Base-by-base conservation (phyloP, 2,797 vertebrate genomes). In the Bryconaethiops microstoma region DNA sequence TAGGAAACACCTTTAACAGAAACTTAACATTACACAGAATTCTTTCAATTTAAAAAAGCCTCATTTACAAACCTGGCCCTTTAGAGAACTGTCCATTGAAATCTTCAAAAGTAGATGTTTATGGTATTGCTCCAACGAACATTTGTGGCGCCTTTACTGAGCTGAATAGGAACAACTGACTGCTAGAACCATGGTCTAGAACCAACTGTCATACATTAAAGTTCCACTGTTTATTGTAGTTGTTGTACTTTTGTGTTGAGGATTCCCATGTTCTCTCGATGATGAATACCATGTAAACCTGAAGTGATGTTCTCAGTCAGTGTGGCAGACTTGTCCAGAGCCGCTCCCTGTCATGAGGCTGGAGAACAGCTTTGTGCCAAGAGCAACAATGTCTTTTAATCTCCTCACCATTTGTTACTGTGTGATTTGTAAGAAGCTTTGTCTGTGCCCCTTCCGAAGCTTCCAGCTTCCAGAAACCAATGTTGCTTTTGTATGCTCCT, bases 281-380 rank as follows among this genome's bases (percentile, higher is more conserved):
- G 69, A 45, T 2, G 45, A 71, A 52, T 70, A 50, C 69, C 50
- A 55, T 52, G 69, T 54, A n/a, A 71, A 72, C 50, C 69, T 54
- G 8, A 35, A 54, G 7, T 72, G 21, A 12, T 55, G 19, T 57
- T 25, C 50, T 55, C 42, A 45, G 40, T n/a, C 54, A 25, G 13
- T 25, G 21, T 21, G 19, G 63, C 63, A 65, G 16, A 65, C 7
- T 40, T 39, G 52, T 73, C 70, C 19, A 17, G 57, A 35, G 29
- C 25, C 23, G 23, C 0, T 13, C 42, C 9, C 35, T 1, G 29
- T 55, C 7, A 23, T 25, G 13, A 19, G 19, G 52, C 70, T 16
- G 52, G 57, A 7, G n/a, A 71, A 4, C 13, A n/a, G 21, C n/a
- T 54, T 35, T 54, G 17, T 54, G 48, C 48, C 39, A 29, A 39